Percentiles rank a stretch among this genome's conserved stretches.
phyloP scores from a whole-genome alignment of 2,888 invertebrate species.

The Leucophora obtusa region DNA sequence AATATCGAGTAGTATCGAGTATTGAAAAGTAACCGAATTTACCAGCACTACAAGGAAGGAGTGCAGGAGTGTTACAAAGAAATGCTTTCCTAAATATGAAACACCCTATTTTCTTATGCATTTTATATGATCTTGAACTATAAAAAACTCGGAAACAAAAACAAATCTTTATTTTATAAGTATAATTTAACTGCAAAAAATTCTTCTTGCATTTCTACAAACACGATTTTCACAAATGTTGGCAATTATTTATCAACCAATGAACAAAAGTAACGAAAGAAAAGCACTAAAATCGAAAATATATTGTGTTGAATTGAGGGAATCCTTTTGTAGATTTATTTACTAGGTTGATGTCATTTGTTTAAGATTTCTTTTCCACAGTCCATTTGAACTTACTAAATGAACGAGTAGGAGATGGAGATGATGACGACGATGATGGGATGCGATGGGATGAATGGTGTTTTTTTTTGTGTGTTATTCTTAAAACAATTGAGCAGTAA shows the following conservation, averaged over 20 bases:
- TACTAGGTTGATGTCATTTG: conserved; percentile 61
- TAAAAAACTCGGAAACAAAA: conserved; percentile 7
- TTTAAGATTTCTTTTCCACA: conserved; percentile 38
- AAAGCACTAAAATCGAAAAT: conserved; percentile 4
- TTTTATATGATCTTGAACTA: neutral
- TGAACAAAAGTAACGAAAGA: conserved; percentile 57
- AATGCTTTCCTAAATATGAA: neutral
- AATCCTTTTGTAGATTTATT: conserved; percentile 63
- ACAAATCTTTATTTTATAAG: conserved; percentile 33
- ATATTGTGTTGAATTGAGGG: conserved; percentile 48
- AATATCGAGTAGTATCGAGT: too few relatives aligned
- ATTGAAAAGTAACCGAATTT: too few relatives aligned
- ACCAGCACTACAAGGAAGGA: too few relatives aligned
- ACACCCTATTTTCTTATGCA: neutral
- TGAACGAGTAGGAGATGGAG: conserved; percentile 34
- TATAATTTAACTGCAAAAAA: conserved; percentile 14
- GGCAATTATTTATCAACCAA: conserved; percentile 75
- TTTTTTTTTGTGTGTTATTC: conserved; percentile 26
- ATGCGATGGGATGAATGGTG: neutral
- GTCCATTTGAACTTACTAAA: conserved; percentile 19
- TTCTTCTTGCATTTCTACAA: conserved; percentile 69
- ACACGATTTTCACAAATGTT: conserved; percentile 77
- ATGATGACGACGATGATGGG: conserved; percentile 16
- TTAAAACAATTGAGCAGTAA: conserved; percentile 74
- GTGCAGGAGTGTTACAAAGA: too few relatives aligned